Evolutionary conservation across 2,888 invertebrate genomes (phyloP), one percentile per base, ranked within the genome.

Genomic region (Odontothrips loti): DNA sequence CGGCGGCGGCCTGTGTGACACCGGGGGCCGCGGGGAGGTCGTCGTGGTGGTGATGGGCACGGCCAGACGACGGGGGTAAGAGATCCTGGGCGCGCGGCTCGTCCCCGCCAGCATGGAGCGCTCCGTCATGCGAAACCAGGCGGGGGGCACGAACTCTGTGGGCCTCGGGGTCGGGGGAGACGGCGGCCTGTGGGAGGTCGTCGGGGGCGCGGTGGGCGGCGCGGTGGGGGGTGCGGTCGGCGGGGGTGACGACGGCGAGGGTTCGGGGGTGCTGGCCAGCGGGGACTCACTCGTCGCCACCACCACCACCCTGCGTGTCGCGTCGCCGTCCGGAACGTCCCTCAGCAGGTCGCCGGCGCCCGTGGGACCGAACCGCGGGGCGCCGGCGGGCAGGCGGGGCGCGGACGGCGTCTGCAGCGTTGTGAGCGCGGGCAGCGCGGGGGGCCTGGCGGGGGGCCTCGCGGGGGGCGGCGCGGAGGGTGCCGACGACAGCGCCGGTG

Each of bases 101-200:
- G 68, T 75, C 1, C 68, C 68, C 68, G 68, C 68, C 68, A 75
- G 68, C 68, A 75, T 75, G 68, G 68, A 75, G 11, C 68, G 23
- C 68, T 75, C 68, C 68, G 68, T 75, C 68, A 75, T 75, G 68
- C 68, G 68, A 27, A 75, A 75, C 68, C 68, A 75, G 23, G 68
- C 23, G 23, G 68, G 68, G 23, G 68, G 68, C 11, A 75, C 27
- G 68, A 75, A 75, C 68, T 75, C 68, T 2, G 68, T 75, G 68
- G 68, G 68, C 11, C 68, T n/a, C 23, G 68, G 68, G 23, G 68
- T 27, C 11, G 68, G 68, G 9, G 23, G 68, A 4, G 68, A 23
- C 11, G 23, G 68, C 23, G 68, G 1, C 23, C 11, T 6, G 68
- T 23, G 23, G 23, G 23, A 27, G 11, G 68, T 20, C 23, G 68